Evolutionary conservation across 2,113 vertebrate species (phyloP), one percentile per base, ranked within the genome.

Genomic region (Salvelinus namaycush): DNA sequence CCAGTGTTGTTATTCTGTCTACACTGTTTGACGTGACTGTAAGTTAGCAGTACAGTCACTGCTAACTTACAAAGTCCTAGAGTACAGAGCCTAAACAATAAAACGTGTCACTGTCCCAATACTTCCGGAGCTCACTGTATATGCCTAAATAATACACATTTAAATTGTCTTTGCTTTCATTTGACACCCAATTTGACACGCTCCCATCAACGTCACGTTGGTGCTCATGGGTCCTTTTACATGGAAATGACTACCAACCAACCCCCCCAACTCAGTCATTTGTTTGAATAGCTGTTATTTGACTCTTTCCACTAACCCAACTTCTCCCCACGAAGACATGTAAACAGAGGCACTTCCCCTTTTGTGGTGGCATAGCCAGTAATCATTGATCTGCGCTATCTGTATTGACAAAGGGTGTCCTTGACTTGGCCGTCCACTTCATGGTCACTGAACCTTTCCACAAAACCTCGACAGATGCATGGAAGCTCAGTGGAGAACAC

Each of bases 401-500:
- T 70, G 73, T 81, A 69, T 73, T 77, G 77, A 44, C 48, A 76
- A 62, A 72, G 65, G 31, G 68, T 70, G 79, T 78, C 82, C 74
- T 84, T 80, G 84, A 86, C 77, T 79, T 62, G 34, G 68, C 78
- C 20, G 20, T 44, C 67, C 67, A 69, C 81, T 82, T 85, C 57
- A 49, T 62, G 86, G 87, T 84, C 86, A 83, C 62, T 86, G 83
- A 88, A 80, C 87, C 70, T 71, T 16, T 78, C 69, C 68, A 74
- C 48, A 82, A 83, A 83, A 72, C 68, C 73, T 27, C 2, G 29
- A 76, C 71, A 68, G 65, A 77, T 60, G 68, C 70, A 48, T 20
- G 6, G 18, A 84, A 78, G 16, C 73, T 69, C 44, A 39, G 31
- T 3, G 7, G 5, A 76, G 22, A 20, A 62, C 2, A 44, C 31